phyloP scores from a whole-genome alignment of 2,797 vertebrate species.

The Notolabrus celidotus region DNA sequence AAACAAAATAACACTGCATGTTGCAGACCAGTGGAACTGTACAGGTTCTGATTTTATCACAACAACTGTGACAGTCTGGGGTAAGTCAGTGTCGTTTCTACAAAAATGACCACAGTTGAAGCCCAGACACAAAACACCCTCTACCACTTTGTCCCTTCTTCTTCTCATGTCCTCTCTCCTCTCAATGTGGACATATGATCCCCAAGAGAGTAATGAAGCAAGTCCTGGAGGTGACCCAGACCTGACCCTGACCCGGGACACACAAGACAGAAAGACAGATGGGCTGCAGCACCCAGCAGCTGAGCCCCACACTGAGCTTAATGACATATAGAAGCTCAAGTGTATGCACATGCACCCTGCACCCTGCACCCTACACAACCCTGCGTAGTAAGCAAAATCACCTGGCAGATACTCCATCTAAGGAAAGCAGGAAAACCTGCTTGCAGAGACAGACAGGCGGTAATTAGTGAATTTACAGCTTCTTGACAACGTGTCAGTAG shows the following conservation, averaged over 20 bases:
- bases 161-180: constrained; percentile 16
- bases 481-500: not conserved
- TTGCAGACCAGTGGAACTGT: not conserved
- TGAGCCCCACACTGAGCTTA: constrained; percentile 39
- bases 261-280: constrained; percentile 42
- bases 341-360: not conserved
- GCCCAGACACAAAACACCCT: constrained; percentile 1
- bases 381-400: constrained; percentile 11
- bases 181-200: constrained; percentile 30
- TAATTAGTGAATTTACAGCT: too few relatives aligned
- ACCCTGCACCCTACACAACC: too few relatives aligned
- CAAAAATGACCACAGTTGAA: not conserved
- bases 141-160: not conserved
- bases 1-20: not conserved
- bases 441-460: too few relatives aligned
- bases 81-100: too few relatives aligned
- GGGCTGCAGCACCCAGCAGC: constrained; percentile 42
- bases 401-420: not conserved
- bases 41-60: not conserved
- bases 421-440: too few relatives aligned
- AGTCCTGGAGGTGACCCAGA: constrained; percentile 43
- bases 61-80: not conserved
- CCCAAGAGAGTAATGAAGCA: constrained; percentile 41
- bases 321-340: constrained; percentile 17
- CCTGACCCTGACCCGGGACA: constrained; percentile 41